Evolutionary conservation across 1,140 invertebrate species (phyloP), one percentile per base, ranked within the genome.

Genomic region (Cydia strobilella): DNA sequence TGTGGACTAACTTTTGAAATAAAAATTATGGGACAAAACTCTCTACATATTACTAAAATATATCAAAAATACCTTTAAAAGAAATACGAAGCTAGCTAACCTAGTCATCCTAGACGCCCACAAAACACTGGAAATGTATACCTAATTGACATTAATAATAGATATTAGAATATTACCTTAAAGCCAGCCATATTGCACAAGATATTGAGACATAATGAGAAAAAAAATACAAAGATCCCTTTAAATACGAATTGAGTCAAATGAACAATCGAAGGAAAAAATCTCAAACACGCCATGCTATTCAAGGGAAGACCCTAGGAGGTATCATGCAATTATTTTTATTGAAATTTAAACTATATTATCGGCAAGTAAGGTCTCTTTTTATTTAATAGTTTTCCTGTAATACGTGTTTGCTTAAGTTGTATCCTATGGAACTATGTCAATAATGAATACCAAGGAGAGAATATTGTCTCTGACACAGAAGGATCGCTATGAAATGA

Each of bases 191-290:
- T 69, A 35, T 35, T 35, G 65, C 25, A 69, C 27, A 18, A 69
- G 54, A 9, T 59, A 69, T 35, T 69, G 65, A 39, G 65, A 35
- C n/a, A 69, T 18, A 39, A 42, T 69, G 65, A 59, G 20, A n/a
- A 69, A 69, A 69, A 13, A 39, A 18, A 3, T 35, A 2, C 35
- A 69, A n/a, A 42, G 31, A 69, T 13, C 65, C 31, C 65, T 69
- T 35, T 69, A 69, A 69, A 69, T 69, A 69, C 27, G n/a, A 69
- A 5, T 35, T 9, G 31, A 12, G 15, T 7, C 54, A 59, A 59
- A 9, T 23, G 54, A 59, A 59, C 54, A 59, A 59, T 59, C 54
- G 54, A 12, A 54, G n/a, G n/a, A 54, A 54, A 48, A 23, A 23
- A 42, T 15, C 65, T 69, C 7, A 69, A 35, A 39, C 65, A 69